Evolutionary conservation across 2,888 invertebrate species (phyloP).

Genomic region (Cyrtodaria siliqua): DNA sequence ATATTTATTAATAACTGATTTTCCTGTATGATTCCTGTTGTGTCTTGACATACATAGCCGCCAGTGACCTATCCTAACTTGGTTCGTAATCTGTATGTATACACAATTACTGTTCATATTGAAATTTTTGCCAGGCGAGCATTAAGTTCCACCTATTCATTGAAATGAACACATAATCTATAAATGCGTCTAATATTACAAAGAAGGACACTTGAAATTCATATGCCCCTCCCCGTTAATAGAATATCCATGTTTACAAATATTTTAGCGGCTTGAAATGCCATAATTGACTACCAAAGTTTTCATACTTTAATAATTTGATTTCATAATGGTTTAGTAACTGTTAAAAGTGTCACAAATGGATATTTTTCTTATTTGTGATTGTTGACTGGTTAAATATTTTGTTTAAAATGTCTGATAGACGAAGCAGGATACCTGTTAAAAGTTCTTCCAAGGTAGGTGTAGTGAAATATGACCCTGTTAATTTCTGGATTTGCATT

Average conservation of each 20-base stretch:
- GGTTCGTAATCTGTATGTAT: slow-evolving; percentile 20
- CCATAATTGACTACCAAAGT: too few relatives aligned
- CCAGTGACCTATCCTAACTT: slow-evolving; percentile 12
- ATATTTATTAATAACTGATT: slow-evolving; percentile 1
- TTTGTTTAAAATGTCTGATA: slow-evolving; percentile 27
- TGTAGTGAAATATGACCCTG: background rate
- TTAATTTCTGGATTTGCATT: too few relatives aligned
- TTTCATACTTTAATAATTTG: too few relatives aligned
- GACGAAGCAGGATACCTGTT: slow-evolving; percentile 51
- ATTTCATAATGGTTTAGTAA: too few relatives aligned
- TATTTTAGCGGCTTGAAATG: too few relatives aligned
- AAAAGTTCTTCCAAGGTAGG: slow-evolving; percentile 38
- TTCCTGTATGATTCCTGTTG: slow-evolving; percentile 8
- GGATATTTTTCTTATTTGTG: too few relatives aligned
- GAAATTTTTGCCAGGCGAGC: slow-evolving; percentile 38
- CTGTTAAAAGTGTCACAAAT: too few relatives aligned
- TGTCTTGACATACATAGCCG: slow-evolving; percentile 14
- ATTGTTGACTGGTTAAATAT: too few relatives aligned
- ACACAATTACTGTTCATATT: slow-evolving; percentile 24
- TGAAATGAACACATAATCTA: slow-evolving; percentile 36
- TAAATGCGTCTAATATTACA: slow-evolving; percentile 41
- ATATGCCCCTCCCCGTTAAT: slow-evolving; percentile 25
- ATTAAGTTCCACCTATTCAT: slow-evolving; percentile 33
- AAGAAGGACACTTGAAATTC: slow-evolving; percentile 32
- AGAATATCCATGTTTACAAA: too few relatives aligned